Base-by-base conservation (phyloP, 64 coral and sea anemone species). In the Anthopleura sola region DNA sequence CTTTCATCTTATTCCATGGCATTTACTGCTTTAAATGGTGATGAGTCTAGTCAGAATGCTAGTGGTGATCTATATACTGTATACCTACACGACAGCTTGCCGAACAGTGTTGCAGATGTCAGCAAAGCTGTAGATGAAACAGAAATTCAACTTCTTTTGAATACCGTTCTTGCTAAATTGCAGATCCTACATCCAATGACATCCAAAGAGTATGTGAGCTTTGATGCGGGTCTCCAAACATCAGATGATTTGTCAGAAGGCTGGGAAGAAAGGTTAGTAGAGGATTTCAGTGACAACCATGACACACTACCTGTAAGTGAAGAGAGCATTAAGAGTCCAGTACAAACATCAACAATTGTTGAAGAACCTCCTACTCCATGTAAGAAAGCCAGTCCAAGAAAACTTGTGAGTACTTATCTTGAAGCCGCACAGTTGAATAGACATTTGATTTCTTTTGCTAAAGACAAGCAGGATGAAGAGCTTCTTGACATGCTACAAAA, bases 1-100 rank as follows among this genome's bases (percentile, higher is more conserved):
- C 82, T 83, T 2, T 83, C 82, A 20, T 83, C 82, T 48, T 83
- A 83, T 56, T 83, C 82, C 14, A 83, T 83, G 82, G 82, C 82
- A 54, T 83, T 83, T 83, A 54, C 82, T 37, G 49, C 82, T 56
- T 49, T 56, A 56, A 60, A 54, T 83, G 76, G 76, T 48, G 76
- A 79, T 48, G 76, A 79, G 47, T 10, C 36, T 19, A 47, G 8
- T 44, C 76, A 38, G 44, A 79, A 44, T 38, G 19, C 37, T 48
- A 48, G 76, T 47, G 37, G 76, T 79, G 76, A 79, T 18, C 34
- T 79, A 48, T 79, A 79, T 37, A 79, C 76, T 21, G 76, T 79
- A 33, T 79, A 79, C 20, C 39, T 79, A 12, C 37, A 79, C 24
- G 76, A 79, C 17, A 48, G 44, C 44, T 20, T 79, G 37, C 76